phyloP scores from a whole-genome alignment of 2,797 vertebrate genomes.

The Mastacembelus armatus region DNA sequence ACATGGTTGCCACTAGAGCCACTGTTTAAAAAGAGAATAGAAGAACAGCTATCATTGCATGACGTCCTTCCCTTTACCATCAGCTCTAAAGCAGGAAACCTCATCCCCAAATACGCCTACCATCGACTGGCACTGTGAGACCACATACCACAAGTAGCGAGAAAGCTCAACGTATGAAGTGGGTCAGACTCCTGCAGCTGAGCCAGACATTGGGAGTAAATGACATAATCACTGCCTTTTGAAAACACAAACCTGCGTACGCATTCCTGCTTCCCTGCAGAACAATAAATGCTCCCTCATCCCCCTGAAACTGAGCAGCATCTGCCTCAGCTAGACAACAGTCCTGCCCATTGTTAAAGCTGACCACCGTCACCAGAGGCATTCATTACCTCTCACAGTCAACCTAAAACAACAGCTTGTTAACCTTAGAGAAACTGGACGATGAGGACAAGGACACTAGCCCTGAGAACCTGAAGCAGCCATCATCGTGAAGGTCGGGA shows the following conservation, averaged over 20 bases:
- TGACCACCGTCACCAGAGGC: slow-evolving; percentile 39
- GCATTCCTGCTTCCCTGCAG: slow-evolving; percentile 38
- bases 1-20: neutral
- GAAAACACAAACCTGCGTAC: slow-evolving; percentile 66
- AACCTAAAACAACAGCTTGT: slow-evolving; percentile 41
- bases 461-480: slow-evolving; percentile 12
- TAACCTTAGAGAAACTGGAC: slow-evolving; percentile 9
- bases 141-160: slow-evolving; percentile 65
- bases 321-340: slow-evolving; percentile 61
- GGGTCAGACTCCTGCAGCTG: slow-evolving; percentile 56
- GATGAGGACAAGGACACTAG: neutral
- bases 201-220: slow-evolving; percentile 71
- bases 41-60: slow-evolving; percentile 30
- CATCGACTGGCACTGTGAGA: slow-evolving; percentile 52
- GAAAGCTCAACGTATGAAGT: slow-evolving; percentile 51
- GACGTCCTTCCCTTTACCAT: slow-evolving; percentile 62
- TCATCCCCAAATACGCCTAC: slow-evolving; percentile 65
- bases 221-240: slow-evolving; percentile 81
- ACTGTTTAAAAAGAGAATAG: slow-evolving; percentile 37
- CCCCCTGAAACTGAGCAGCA: slow-evolving; percentile 34
- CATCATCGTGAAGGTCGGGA: slow-evolving; percentile 1
- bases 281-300: slow-evolving; percentile 28
- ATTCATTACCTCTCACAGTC: slow-evolving; percentile 30
- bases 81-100: slow-evolving; percentile 72
- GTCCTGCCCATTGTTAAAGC: slow-evolving; percentile 26